A percentile compares a stretch with the other conserved stretches of the same genome.
These are phyloP conservation scores for Drosophila putrida DNA, from an alignment of 2,888 invertebrate species.

Conservation along the genomic window DNA sequence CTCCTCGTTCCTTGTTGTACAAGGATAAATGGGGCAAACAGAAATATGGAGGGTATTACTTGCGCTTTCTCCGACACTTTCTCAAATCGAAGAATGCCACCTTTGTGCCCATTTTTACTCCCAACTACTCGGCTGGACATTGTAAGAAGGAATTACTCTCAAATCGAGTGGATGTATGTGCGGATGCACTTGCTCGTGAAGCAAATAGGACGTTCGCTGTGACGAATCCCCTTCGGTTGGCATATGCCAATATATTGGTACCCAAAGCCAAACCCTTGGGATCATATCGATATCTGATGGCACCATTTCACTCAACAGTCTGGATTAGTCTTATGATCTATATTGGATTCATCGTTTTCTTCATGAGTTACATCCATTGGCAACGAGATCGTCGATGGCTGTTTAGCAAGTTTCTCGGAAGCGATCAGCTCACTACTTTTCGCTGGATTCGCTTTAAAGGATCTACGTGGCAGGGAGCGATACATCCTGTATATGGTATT, in stretches of 20 bases:
- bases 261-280: slow-evolving; percentile 54
- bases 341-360: slow-evolving; percentile 52
- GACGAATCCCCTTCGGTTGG: slow-evolving; percentile 55
- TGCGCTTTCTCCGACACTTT: slow-evolving; percentile 54
- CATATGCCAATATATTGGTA: slow-evolving; percentile 63
- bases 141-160: slow-evolving; percentile 37
- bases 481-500: slow-evolving; percentile 63
- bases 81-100: slow-evolving; percentile 48
- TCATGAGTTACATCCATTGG: slow-evolving; percentile 67
- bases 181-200: slow-evolving; percentile 56
- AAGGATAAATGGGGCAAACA: slow-evolving; percentile 27
- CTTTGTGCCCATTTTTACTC: slow-evolving; percentile 51
- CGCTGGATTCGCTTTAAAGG: slow-evolving; percentile 45
- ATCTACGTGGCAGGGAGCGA: slow-evolving; percentile 47
- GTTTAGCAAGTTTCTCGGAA: slow-evolving; percentile 69
- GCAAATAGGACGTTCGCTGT: slow-evolving; percentile 19
- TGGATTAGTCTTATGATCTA: slow-evolving; percentile 59
- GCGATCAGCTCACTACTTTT: slow-evolving; percentile 62
- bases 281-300: slow-evolving; percentile 57
- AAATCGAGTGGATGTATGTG: slow-evolving; percentile 51
- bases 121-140: slow-evolving; percentile 47
- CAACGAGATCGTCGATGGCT: slow-evolving; percentile 51
- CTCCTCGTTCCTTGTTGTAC: slow-evolving; percentile 58
- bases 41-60: slow-evolving; percentile 59
- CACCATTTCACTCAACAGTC: slow-evolving; percentile 54